Conservation (phyloP, 2,888 invertebrate genomes). For the Alloplasta piceator region DNA sequence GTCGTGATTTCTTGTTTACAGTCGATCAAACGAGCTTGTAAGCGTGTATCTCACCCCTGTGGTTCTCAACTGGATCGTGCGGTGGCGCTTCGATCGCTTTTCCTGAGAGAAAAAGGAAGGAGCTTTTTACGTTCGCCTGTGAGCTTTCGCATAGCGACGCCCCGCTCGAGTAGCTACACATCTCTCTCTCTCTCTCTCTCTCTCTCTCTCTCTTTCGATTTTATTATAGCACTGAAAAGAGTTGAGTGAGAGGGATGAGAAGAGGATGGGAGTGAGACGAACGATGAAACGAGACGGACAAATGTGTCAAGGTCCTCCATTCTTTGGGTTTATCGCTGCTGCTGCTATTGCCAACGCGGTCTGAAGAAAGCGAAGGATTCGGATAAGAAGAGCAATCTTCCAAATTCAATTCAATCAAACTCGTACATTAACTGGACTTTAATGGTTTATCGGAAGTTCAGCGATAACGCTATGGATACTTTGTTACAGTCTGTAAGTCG, state of each 20-base stretch:
- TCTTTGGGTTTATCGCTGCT: conserved; percentile 61
- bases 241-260: not conserved
- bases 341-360: conserved; percentile 5
- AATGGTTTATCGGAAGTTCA: conserved; percentile 17
- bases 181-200: conserved; percentile 25
- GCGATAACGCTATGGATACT: conserved; percentile 39
- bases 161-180: conserved; percentile 26
- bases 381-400: conserved; percentile 35
- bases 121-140: conserved; percentile 9
- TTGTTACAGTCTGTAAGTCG: conserved; percentile 1
- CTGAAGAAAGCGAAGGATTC: conserved; percentile 26
- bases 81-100: conserved; percentile 52
- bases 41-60: conserved; percentile 32
- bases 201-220: conserved; percentile 38
- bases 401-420: conserved; percentile 64
- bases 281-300: conserved; percentile 53
- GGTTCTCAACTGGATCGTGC: conserved; percentile 9
- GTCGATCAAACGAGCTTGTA: conserved; percentile 61
- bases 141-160: conserved; percentile 7
- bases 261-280: conserved; percentile 20
- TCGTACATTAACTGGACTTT: conserved; percentile 23
- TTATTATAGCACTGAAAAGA: conserved; percentile 34
- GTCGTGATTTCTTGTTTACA: conserved; percentile 68
- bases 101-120: conserved; percentile 38
- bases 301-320: conserved; percentile 66